A percentile compares a stretch with the other conserved stretches of the same genome.
Evolutionary conservation across 2,888 invertebrate genomes (phyloP).

Genomic region (Troglohyphantes excavatus): DNA sequence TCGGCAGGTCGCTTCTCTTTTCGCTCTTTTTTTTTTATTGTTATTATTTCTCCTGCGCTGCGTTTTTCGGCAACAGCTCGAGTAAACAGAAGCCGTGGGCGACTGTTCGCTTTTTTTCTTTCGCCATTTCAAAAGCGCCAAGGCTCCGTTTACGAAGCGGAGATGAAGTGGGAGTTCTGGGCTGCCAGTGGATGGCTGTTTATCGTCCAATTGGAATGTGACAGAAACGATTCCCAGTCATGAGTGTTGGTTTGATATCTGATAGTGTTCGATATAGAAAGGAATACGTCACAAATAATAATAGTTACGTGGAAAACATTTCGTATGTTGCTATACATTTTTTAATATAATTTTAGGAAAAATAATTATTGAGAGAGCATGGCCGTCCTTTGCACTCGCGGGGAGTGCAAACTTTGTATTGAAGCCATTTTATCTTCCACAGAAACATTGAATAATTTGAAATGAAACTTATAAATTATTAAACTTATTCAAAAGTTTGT

Average conservation of each 20-base stretch:
- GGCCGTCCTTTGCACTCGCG: too few relatives aligned
- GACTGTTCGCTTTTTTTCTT: constrained; percentile 22
- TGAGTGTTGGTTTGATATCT: too few relatives aligned
- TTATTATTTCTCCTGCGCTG: constrained; percentile 7
- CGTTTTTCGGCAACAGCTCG: constrained; percentile 67
- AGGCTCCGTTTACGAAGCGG: constrained; percentile 49
- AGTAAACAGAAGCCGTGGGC: constrained; percentile 69
- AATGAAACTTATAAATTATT: too few relatives aligned
- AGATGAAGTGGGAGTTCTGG: background rate
- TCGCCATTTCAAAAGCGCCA: background rate
- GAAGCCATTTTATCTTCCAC: too few relatives aligned
- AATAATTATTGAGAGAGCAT: too few relatives aligned
- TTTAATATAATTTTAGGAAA: too few relatives aligned
- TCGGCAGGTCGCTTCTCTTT: constrained; percentile 55
- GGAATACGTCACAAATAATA: too few relatives aligned
- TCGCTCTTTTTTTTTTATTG: constrained; percentile 19
- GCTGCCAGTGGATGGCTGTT: constrained; percentile 9
- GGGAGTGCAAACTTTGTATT: too few relatives aligned
- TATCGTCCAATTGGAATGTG: background rate
- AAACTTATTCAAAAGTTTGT: too few relatives aligned
- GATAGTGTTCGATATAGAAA: too few relatives aligned
- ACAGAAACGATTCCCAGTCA: background rate
- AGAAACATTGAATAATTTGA: too few relatives aligned
- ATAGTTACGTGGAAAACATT: background rate
- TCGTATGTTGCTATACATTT: background rate